Conservation (phyloP, 2,113 vertebrate species). For the Leptobrachium leishanense region DNA sequence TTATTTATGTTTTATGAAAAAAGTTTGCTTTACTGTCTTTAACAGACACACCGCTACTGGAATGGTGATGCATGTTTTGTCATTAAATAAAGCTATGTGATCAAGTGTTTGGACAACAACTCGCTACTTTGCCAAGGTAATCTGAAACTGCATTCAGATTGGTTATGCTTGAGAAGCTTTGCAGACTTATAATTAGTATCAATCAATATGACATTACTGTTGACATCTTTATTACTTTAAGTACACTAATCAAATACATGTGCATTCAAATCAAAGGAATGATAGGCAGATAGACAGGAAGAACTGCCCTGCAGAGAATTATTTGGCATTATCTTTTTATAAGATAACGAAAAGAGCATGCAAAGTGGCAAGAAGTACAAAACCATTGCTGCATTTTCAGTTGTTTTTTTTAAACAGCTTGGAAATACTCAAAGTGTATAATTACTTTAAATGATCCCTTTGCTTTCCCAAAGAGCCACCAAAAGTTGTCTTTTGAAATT, state of each 20-base stretch:
- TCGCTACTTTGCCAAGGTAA: conserved; percentile 74
- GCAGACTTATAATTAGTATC: conserved; percentile 74
- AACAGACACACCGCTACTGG: no score
- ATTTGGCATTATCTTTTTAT: conserved; percentile 61
- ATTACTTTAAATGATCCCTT: conserved; percentile 11
- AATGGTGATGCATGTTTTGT: conserved; percentile 33
- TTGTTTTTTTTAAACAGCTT: conserved; percentile 6
- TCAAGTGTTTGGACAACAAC: conserved; percentile 59
- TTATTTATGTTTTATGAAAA: neutral
- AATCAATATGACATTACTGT: conserved; percentile 69
- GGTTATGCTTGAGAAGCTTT: conserved; percentile 65
- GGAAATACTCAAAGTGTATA: neutral
- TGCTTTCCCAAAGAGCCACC: neutral
- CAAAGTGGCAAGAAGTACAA: conserved; percentile 46
- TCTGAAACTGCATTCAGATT: conserved; percentile 66
- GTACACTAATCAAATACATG: conserved; percentile 73
- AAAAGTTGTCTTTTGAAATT: neutral
- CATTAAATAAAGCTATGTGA: conserved; percentile 72
- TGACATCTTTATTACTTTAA: conserved; percentile 77
- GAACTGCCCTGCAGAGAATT: conserved; percentile 57
- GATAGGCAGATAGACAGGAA: conserved; percentile 61
- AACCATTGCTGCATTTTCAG: conserved; percentile 33
- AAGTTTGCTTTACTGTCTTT: neutral
- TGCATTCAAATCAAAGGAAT: conserved; percentile 62
- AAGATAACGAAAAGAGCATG: conserved; percentile 58